Evolutionary conservation across 64 coral and sea anemone genomes (phyloP).

Genomic region (Orbicella faveolata): DNA sequence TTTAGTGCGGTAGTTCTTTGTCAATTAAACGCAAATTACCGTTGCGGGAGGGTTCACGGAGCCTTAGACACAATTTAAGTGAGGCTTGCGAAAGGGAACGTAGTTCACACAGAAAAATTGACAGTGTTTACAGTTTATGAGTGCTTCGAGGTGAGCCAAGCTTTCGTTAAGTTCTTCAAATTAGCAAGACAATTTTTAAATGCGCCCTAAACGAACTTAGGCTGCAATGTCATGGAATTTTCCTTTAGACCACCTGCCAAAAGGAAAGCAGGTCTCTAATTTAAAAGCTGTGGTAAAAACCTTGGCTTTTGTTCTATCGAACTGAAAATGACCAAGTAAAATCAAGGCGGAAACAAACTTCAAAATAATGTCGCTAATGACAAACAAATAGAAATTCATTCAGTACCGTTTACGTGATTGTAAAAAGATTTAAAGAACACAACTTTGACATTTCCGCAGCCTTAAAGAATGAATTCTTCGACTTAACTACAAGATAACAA

Average conservation of each 20-base stretch:
- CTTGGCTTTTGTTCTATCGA: background rate
- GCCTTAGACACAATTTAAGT: background rate
- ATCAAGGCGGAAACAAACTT: background rate
- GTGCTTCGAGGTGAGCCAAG: background rate
- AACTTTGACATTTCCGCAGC: background rate
- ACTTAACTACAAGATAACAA: background rate
- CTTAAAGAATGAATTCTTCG: background rate
- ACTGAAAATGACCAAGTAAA: background rate
- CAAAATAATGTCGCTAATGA: background rate
- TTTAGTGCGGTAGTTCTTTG: background rate
- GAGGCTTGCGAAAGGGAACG: too few species aligned
- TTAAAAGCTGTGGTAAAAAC: background rate
- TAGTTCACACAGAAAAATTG: background rate
- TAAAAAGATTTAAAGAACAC: background rate
- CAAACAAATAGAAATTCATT: background rate
- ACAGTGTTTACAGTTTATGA: background rate
- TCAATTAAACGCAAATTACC: conserved; percentile 26
- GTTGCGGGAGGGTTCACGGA: background rate
- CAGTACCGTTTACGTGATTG: background rate
- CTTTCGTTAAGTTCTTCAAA: background rate
- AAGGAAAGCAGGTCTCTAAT: conserved; percentile 16
- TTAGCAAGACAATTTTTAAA: background rate
- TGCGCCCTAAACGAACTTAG: background rate
- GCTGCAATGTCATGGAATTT: background rate
- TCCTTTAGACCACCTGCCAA: background rate